Conservation (phyloP, 2,888 invertebrate genomes). For the Apodemia mormo region DNA sequence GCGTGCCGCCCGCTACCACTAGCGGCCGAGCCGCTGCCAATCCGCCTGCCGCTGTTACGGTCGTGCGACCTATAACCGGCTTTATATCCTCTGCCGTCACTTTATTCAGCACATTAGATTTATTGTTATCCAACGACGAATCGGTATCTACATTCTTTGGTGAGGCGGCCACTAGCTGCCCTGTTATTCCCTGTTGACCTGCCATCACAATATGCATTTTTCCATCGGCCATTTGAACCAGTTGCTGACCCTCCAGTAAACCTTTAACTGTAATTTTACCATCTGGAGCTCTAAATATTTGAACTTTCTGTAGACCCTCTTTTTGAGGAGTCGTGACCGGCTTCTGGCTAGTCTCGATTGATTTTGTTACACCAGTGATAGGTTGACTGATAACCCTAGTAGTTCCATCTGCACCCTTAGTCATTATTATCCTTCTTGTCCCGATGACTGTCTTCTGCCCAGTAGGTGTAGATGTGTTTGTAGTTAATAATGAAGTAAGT, state of each 20-base stretch:
- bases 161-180: constrained; percentile 68
- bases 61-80: constrained; percentile 27
- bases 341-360: constrained; percentile 57
- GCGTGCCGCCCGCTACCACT: constrained; percentile 33
- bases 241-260: constrained; percentile 94
- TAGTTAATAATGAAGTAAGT: constrained; percentile 84
- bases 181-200: constrained; percentile 79
- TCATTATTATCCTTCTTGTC: constrained; percentile 87
- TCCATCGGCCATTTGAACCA: constrained; percentile 96
- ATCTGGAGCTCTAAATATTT: constrained; percentile 94
- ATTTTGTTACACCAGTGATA: constrained; percentile 65
- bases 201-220: constrained; percentile 92
- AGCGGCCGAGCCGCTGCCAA: constrained; percentile 37
- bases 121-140: constrained; percentile 39
- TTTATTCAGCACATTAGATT: constrained; percentile 42
- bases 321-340: constrained; percentile 59
- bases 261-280: constrained; percentile 96
- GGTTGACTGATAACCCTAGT: constrained; percentile 84
- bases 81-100: constrained; percentile 39
- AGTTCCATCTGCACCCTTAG: constrained; percentile 86
- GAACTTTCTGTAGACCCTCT: constrained; percentile 88
- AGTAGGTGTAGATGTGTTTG: constrained; percentile 67
- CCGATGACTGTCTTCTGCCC: constrained; percentile 85
- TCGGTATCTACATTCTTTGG: constrained; percentile 49
- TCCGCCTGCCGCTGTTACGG: constrained; percentile 30